Percentiles rank a stretch among this genome's conserved stretches.
Conservation (phyloP, 2,888 invertebrate species). For the Crepidodera aurea region DNA sequence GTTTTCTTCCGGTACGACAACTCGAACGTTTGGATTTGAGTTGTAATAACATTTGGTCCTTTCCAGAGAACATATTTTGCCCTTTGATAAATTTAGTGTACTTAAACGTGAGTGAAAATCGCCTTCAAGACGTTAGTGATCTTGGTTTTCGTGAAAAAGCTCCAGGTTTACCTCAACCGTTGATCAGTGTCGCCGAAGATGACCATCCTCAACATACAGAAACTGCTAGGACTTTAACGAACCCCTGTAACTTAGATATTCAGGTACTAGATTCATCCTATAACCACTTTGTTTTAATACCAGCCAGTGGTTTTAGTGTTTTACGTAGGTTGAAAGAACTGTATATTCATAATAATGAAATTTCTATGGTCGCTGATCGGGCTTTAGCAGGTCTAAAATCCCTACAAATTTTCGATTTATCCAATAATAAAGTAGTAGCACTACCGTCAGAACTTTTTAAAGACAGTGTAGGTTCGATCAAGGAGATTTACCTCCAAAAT, state of each 20-base stretch:
- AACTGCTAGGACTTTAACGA: slow-evolving; percentile 53
- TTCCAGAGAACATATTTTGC: slow-evolving; percentile 87
- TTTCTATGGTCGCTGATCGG: slow-evolving; percentile 86
- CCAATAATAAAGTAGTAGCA: slow-evolving; percentile 88
- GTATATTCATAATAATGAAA: slow-evolving; percentile 87
- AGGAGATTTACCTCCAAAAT: slow-evolving; percentile 90
- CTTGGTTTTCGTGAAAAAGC: slow-evolving; percentile 81
- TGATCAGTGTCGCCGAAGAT: slow-evolving; percentile 70
- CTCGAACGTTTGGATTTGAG: slow-evolving; percentile 86
- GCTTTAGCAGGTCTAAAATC: slow-evolving; percentile 83
- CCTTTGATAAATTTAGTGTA: slow-evolving; percentile 79
- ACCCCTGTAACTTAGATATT: slow-evolving; percentile 79
- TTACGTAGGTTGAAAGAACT: slow-evolving; percentile 80
- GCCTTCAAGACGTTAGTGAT: slow-evolving; percentile 87
- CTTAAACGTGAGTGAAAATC: slow-evolving; percentile 87
- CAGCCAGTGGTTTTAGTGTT: slow-evolving; percentile 83
- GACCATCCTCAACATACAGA: slow-evolving; percentile 59
- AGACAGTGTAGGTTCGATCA: slow-evolving; percentile 80
- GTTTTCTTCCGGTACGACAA: slow-evolving; percentile 79
- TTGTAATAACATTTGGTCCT: slow-evolving; percentile 88
- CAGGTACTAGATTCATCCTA: slow-evolving; percentile 84
- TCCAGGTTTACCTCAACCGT: slow-evolving; percentile 68
- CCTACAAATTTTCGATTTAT: slow-evolving; percentile 85
- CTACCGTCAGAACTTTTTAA: slow-evolving; percentile 86
- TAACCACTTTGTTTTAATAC: slow-evolving; percentile 85